Percentiles rank a stretch among this genome's conserved stretches.
These are phyloP conservation scores for Chrysogorgia sp. DNA, from an alignment of 92 coral and sea anemone genomes.

Conservation along the genomic window DNA sequence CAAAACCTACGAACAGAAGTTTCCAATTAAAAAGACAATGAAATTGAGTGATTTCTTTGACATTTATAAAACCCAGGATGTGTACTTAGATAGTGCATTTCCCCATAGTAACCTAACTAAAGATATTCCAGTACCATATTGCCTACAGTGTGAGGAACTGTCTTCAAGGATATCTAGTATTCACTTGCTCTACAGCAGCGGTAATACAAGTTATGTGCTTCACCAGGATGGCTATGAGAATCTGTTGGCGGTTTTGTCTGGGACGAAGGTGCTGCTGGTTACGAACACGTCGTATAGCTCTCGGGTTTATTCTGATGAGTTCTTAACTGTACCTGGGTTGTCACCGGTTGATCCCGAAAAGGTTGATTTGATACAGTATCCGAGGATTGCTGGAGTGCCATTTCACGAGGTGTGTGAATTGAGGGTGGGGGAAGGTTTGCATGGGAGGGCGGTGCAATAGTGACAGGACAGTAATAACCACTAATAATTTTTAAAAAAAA, in stretches of 20 bases:
- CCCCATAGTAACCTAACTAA: constrained; percentile 79
- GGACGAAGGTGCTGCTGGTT: constrained; percentile 81
- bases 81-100: constrained; percentile 89
- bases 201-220: constrained; percentile 83
- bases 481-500: no score
- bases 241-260: constrained; percentile 81
- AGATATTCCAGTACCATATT: constrained; percentile 80
- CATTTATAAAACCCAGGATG: constrained; percentile 74
- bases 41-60: constrained; percentile 75
- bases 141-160: constrained; percentile 83
- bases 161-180: constrained; percentile 67
- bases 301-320: constrained; percentile 68
- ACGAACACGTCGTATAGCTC: constrained; percentile 62
- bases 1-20: constrained; percentile 73
- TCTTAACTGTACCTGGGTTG: constrained; percentile 69
- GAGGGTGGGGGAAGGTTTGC: neutral
- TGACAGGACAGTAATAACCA: no score
- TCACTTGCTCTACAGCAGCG: constrained; percentile 84
- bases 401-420: constrained; percentile 76
- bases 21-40: constrained; percentile 85
- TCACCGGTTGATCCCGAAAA: constrained; percentile 92
- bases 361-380: constrained; percentile 81
- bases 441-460: neutral
- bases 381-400: constrained; percentile 72
- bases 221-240: constrained; percentile 93